Evolutionary conservation across 92 coral and sea anemone species (phyloP).

Genomic region (Zoanthus sansibaricus): DNA sequence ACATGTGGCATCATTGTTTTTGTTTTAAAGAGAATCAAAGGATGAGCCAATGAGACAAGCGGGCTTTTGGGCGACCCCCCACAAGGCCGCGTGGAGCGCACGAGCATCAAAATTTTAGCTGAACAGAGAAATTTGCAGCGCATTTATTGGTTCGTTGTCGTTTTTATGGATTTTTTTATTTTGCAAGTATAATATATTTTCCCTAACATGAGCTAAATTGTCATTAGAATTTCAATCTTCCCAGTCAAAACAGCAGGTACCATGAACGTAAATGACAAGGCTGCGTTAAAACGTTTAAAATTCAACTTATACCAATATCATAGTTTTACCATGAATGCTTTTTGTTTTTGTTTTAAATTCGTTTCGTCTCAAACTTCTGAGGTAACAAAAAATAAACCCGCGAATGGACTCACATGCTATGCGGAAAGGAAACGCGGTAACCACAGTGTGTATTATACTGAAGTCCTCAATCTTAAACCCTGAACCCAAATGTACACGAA

Average conservation of each 20-base stretch:
- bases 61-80: constrained; percentile 62
- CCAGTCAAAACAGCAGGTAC: constrained; percentile 65
- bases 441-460: background rate
- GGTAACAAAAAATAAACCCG: background rate
- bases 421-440: background rate
- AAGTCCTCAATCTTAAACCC: background rate
- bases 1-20: constrained; percentile 99
- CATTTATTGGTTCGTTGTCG: constrained; percentile 69
- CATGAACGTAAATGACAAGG: background rate
- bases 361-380: background rate
- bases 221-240: constrained; percentile 65
- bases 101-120: constrained; percentile 53
- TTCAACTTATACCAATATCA: background rate
- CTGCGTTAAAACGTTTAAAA: background rate
- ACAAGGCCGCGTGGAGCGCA: constrained; percentile 77
- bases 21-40: constrained; percentile 76
- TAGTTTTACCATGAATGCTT: background rate
- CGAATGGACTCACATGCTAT: background rate
- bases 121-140: constrained; percentile 58
- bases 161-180: constrained; percentile 36
- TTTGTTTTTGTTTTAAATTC: background rate
- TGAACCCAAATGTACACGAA: background rate
- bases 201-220: constrained; percentile 72
- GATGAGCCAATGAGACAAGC: constrained; percentile 80
- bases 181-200: constrained; percentile 52